A percentile compares a stretch with the other conserved stretches of the same genome.
These are phyloP conservation scores for Thalassarche chlororhynchos DNA, from an alignment of 2,113 vertebrate species.

Conservation along the genomic window DNA sequence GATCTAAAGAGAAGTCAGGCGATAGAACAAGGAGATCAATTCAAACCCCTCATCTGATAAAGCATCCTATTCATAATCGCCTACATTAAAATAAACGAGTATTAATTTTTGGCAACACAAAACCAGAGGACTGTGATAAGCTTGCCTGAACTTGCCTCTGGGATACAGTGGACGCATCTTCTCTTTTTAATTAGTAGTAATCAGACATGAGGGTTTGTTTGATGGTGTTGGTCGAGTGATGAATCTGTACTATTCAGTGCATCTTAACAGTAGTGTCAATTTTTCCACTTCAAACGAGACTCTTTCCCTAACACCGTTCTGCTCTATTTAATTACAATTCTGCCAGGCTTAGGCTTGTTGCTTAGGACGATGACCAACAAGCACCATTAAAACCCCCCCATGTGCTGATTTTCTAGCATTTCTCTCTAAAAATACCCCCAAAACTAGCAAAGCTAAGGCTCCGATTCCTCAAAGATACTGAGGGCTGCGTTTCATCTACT, in stretches of 20 bases:
- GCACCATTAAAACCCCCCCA: not conserved
- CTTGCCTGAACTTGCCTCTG: constrained; percentile 73
- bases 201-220: constrained; percentile 69
- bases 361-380: constrained; percentile 57
- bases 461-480: constrained; percentile 7
- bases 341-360: constrained; percentile 66
- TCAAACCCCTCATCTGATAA: constrained; percentile 54
- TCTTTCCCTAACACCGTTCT: constrained; percentile 62
- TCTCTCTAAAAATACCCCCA: constrained; percentile 43
- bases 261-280: constrained; percentile 72
- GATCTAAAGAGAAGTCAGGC: constrained; percentile 31
- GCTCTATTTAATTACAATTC: constrained; percentile 78
- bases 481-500: constrained; percentile 10
- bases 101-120: constrained; percentile 70
- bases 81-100: constrained; percentile 64
- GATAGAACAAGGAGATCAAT: constrained; percentile 56
- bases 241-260: constrained; percentile 59
- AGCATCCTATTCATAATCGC: constrained; percentile 45
- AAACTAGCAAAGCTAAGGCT: constrained; percentile 66
- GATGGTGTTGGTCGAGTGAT: constrained; percentile 61
- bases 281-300: constrained; percentile 76
- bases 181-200: constrained; percentile 79
- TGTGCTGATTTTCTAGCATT: constrained; percentile 35
- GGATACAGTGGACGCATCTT: constrained; percentile 68
- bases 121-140: constrained; percentile 62